Conservation (phyloP, 2,888 invertebrate species). For the Pyrrhia umbra region DNA sequence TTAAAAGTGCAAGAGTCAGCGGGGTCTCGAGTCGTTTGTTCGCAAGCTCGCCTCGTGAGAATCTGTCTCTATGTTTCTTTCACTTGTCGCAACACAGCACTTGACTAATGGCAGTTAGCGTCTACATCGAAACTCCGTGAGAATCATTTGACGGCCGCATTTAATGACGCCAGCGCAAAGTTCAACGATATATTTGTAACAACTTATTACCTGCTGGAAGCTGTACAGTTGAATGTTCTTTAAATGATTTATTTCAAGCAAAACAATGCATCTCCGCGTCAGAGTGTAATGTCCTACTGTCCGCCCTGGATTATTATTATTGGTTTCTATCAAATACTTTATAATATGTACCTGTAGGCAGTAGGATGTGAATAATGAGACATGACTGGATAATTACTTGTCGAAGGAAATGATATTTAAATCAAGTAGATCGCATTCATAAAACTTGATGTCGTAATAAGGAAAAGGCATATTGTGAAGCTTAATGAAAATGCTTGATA, state of each 20-base stretch:
- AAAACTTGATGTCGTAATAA: constrained; percentile 46
- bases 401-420: constrained; percentile 67
- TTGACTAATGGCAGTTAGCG: constrained; percentile 73
- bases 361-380: constrained; percentile 61
- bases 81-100: constrained; percentile 71
- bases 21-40: constrained; percentile 73
- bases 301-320: constrained; percentile 35
- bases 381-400: constrained; percentile 60
- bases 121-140: constrained; percentile 72
- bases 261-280: constrained; percentile 20
- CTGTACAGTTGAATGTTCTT: constrained; percentile 38
- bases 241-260: constrained; percentile 38
- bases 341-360: constrained; percentile 55
- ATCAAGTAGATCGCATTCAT: constrained; percentile 59
- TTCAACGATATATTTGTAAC: constrained; percentile 66
- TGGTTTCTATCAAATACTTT: constrained; percentile 52
- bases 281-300: constrained; percentile 34
- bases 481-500: constrained; percentile 32
- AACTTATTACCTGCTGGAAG: constrained; percentile 44
- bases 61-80: constrained; percentile 79
- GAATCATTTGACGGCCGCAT: constrained; percentile 68
- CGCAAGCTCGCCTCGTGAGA: constrained; percentile 76
- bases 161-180: constrained; percentile 66
- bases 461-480: constrained; percentile 42
- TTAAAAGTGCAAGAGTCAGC: constrained; percentile 75